Percentiles rank a stretch among this genome's conserved stretches.
Conservation (phyloP, 2,888 invertebrate genomes). For the Sphinx pinastri region DNA sequence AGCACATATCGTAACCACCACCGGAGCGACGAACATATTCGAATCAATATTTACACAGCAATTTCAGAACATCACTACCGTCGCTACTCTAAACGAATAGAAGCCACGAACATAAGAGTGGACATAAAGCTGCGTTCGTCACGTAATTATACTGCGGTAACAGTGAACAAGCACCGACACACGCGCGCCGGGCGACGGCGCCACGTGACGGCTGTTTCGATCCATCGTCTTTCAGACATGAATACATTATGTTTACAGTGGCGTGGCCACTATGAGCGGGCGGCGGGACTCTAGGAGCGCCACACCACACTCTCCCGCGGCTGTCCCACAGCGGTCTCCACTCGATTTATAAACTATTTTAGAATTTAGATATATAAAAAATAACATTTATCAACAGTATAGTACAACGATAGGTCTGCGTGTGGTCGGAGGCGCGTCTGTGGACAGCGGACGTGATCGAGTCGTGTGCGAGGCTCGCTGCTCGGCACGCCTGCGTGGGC, state of each 20-base stretch:
- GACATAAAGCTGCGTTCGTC: constrained; percentile 20
- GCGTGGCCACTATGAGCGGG: constrained; percentile 16
- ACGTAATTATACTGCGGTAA: constrained; percentile 19
- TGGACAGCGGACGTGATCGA: background rate
- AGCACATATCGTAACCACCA: constrained; percentile 28
- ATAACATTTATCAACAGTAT: constrained; percentile 25
- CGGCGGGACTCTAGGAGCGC: background rate
- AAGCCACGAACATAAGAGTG: background rate
- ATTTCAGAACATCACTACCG: background rate
- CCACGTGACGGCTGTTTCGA: constrained; percentile 35
- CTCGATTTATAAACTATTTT: constrained; percentile 26
- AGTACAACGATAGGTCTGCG: constrained; percentile 5
- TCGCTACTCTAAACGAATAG: background rate
- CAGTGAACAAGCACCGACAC: constrained; percentile 5
- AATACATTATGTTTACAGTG: constrained; percentile 20
- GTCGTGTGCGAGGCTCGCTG: constrained; percentile 1
- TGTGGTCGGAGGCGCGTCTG: background rate
- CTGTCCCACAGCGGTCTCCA: constrained; percentile 21
- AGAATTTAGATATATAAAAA: constrained; percentile 23
- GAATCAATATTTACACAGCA: background rate
- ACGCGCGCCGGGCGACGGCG: background rate
- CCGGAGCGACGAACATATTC: constrained; percentile 11
- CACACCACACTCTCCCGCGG: background rate
- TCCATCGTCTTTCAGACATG: constrained; percentile 35
- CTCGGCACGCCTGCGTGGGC: background rate